A percentile compares a stretch with the other conserved stretches of the same genome.
Conservation (phyloP, 2,888 invertebrate species). For the Lasius fuliginosus region DNA sequence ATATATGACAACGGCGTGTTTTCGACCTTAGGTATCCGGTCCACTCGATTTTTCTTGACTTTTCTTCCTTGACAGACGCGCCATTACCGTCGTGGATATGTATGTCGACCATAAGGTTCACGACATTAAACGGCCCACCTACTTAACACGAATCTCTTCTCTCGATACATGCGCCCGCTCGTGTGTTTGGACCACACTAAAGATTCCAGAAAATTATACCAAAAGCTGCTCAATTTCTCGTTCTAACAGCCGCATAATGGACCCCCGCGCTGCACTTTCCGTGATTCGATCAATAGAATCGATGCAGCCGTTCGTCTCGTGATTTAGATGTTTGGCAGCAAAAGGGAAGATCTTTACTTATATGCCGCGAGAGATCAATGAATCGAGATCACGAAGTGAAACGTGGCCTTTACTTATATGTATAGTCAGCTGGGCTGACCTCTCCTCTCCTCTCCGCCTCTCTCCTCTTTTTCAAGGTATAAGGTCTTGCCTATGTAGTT, state of each 20-base stretch:
- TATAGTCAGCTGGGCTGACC: conserved; percentile 1
- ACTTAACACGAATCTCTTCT: conserved; percentile 41
- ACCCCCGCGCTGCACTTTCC: conserved; percentile 34
- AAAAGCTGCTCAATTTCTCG: conserved; percentile 78
- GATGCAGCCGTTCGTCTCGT: conserved; percentile 37
- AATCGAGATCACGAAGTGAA: not conserved
- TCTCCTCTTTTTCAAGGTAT: not conserved
- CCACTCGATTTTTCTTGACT: conserved; percentile 33
- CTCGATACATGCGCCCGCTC: conserved; percentile 41
- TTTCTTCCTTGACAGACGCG: conserved; percentile 48
- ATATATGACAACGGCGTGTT: conserved; percentile 61
- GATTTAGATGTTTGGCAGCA: conserved; percentile 66
- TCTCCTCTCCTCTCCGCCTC: not conserved
- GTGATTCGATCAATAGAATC: conserved; percentile 48
- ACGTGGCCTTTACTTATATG: not conserved
- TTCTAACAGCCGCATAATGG: conserved; percentile 82
- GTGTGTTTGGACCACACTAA: conserved; percentile 69
- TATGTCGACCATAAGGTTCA: not conserved
- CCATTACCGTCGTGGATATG: conserved; percentile 19
- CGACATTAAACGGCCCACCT: conserved; percentile 60
- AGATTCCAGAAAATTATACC: conserved; percentile 76
- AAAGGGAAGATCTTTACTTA: conserved; percentile 30
- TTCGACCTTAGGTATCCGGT: conserved; percentile 42
- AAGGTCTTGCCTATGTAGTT: not conserved
- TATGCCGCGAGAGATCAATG: conserved; percentile 20